Base-by-base conservation (phyloP, 2,113 vertebrate species). In the Phoenicopterus ruber region DNA sequence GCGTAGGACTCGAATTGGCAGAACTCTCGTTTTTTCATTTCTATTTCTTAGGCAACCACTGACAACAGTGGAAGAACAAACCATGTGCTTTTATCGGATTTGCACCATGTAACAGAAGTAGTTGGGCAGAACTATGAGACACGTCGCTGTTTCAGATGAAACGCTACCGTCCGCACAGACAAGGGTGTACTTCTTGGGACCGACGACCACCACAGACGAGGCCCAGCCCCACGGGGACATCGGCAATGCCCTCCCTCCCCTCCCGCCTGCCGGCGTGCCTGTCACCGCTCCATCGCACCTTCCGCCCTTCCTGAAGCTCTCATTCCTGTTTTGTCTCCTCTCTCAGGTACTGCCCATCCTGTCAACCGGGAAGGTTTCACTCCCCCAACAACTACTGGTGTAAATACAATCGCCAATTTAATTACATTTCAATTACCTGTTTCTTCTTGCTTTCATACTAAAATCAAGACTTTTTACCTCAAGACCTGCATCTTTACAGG, bases 221-320 rank as follows among this genome's bases (percentile, higher is more conserved):
- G 44, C 11, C 26, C 55, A 58, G 38, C 70, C 57, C 47, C 62
- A 31, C 0, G 1, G 44, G 55, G 69, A 49, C 55, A 20, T 5
- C 3, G 22, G 25, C 29, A 17, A 28, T 4, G 54, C 16, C 32
- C 54, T 21, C 46, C 32, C 9, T 18, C 54, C 47, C n/a, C 11
- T 22, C 59, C 21, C 3, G 1, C 1, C 1, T 26, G n/a, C n/a
- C 9, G 0, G 7, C 16, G 12, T 32, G 31, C n/a, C 46, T 19
- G 26, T 6, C 16, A 21, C 47, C 0, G 5, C 28, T n/a, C 47
- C 44, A 13, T 16, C 5, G 2, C 8, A 8, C 8, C 25, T 38
- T 22, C 44, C 34, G 36, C 17, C 38, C 16, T 15, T 44, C 65
- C 47, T 29, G 29, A 72, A 66, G 32, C 59, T 38, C 49, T 5